Conservation (phyloP, 2,113 vertebrate species). For the Lepus americanus region DNA sequence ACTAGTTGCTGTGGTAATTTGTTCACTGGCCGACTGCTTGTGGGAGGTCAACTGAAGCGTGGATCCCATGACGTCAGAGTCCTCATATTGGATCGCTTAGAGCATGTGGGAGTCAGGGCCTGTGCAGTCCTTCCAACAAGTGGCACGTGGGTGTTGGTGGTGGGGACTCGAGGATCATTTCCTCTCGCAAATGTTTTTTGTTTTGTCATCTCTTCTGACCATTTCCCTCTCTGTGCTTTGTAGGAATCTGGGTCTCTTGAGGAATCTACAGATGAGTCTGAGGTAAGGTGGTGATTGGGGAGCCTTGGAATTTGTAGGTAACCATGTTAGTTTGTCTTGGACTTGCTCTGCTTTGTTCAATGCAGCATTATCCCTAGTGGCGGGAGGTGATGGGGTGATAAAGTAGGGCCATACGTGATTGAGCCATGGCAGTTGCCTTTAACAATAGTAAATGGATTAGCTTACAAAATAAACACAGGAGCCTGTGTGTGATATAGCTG, state of each 20-base stretch:
- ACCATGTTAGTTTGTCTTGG: background rate
- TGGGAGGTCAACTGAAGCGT: background rate
- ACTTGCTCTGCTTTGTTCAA: background rate
- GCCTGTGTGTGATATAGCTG: too few relatives aligned
- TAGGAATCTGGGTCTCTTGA: slow-evolving; percentile 92
- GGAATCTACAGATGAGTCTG: slow-evolving; percentile 97
- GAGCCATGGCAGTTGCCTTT: background rate
- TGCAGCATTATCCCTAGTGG: background rate
- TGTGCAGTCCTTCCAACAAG: background rate
- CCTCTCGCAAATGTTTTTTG: background rate
- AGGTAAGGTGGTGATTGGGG: slow-evolving; percentile 90
- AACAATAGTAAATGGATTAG: background rate
- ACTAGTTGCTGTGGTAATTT: background rate
- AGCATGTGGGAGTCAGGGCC: background rate
- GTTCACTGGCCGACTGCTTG: background rate
- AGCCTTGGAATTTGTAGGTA: slow-evolving; percentile 33
- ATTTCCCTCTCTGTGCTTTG: slow-evolving; percentile 75
- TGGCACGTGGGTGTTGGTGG: background rate
- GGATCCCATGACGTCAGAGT: background rate
- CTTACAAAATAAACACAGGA: background rate
- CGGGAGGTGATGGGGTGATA: too few relatives aligned
- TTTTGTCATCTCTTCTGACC: slow-evolving; percentile 63
- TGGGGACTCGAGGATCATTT: background rate
- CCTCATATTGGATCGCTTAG: background rate
- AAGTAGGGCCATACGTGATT: background rate